Percentiles rank a stretch among this genome's conserved stretches.
phyloP scores from a whole-genome alignment of 2,113 vertebrate genomes.

The Psilopsiagon aurifrons region DNA sequence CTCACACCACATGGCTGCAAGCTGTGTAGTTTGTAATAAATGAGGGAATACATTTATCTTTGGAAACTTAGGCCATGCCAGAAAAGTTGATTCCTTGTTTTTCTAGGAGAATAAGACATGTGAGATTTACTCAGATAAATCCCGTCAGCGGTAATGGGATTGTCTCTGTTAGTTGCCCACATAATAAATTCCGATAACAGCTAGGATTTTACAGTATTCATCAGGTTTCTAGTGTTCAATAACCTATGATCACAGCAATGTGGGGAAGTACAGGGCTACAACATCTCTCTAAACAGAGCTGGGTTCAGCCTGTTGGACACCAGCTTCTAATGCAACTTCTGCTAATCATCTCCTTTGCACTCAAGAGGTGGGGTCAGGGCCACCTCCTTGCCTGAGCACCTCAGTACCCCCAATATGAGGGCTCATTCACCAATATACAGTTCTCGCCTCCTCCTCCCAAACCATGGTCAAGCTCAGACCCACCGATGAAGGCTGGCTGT shows the following conservation, averaged over 20 bases:
- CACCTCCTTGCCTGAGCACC: background rate
- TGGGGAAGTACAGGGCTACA: background rate
- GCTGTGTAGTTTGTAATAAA: slow-evolving; percentile 47
- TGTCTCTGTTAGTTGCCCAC: slow-evolving; percentile 32
- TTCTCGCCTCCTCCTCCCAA: background rate
- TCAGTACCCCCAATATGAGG: background rate
- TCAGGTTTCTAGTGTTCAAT: background rate
- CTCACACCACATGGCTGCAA: slow-evolving; percentile 48
- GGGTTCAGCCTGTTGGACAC: background rate
- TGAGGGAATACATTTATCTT: slow-evolving; percentile 42
- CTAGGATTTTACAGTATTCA: background rate
- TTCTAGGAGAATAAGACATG: slow-evolving; percentile 31
- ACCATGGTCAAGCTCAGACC: background rate
- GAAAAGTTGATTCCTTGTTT: slow-evolving; percentile 20
- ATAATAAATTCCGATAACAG: background rate
- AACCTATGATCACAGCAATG: background rate
- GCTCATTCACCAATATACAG: background rate
- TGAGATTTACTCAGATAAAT: slow-evolving; percentile 35
- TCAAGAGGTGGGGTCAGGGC: accelerated
- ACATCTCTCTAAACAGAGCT: background rate
- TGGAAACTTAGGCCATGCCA: slow-evolving; percentile 36
- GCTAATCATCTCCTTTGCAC: background rate
- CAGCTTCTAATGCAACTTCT: background rate
- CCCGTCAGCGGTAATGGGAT: background rate
- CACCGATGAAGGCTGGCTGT: background rate